phyloP scores from a whole-genome alignment of 2,797 vertebrate genomes.

The Microtus californicus region DNA sequence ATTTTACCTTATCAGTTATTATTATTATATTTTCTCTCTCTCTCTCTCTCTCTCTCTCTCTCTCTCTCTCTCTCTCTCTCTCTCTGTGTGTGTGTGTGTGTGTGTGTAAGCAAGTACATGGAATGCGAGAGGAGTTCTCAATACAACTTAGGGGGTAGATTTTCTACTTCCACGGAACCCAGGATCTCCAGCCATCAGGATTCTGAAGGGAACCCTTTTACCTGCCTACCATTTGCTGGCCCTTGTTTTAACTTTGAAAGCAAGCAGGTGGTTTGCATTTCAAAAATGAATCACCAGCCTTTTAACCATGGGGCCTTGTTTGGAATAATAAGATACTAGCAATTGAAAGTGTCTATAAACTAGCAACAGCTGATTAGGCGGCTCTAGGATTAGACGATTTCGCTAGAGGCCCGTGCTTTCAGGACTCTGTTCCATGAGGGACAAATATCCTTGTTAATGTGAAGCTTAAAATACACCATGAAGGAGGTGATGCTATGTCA shows the following conservation, averaged over 20 bases:
- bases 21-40: neutral
- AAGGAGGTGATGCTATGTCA: neutral
- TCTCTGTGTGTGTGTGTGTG: neutral
- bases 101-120: neutral
- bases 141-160: neutral
- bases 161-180: neutral
- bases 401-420: accelerated
- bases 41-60: too few relatives aligned
- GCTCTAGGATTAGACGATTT: too few relatives aligned
- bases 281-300: neutral
- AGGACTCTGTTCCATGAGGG: neutral
- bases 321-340: neutral
- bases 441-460: neutral
- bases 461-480: neutral
- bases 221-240: neutral
- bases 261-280: neutral
- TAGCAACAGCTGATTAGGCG: neutral
- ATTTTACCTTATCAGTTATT: neutral
- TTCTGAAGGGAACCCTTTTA: neutral
- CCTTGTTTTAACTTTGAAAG: neutral
- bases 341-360: neutral
- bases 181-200: neutral
- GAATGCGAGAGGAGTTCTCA: neutral
- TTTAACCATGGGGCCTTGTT: neutral
- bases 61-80: too few relatives aligned